Evolutionary conservation across 2,113 vertebrate genomes (phyloP).

Genomic region (Tenebrosternarchus preto): DNA sequence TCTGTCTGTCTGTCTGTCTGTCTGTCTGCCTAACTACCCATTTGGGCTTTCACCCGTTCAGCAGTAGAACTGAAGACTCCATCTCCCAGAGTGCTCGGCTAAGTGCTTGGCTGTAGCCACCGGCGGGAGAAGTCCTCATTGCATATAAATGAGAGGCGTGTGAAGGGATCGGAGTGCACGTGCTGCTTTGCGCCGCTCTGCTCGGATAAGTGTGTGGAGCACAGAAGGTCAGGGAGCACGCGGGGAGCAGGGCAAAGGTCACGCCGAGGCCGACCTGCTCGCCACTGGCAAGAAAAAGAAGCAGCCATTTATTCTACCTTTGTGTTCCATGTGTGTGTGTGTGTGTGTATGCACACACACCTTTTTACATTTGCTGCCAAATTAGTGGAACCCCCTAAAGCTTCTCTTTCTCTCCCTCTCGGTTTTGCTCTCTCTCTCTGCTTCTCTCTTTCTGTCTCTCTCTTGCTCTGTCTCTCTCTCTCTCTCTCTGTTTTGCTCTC

Average conservation of each 20-base stretch:
- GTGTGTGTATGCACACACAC: neutral
- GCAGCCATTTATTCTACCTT: neutral
- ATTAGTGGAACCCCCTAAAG: neutral
- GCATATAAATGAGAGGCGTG: conserved; percentile 76
- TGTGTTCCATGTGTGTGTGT: too few species aligned
- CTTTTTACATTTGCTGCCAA: neutral
- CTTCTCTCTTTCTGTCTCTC: conserved; percentile 30
- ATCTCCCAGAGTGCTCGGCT: conserved; percentile 67
- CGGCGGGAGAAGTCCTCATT: conserved; percentile 69
- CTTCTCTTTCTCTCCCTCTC: conserved; percentile 19
- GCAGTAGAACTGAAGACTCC: conserved; percentile 66
- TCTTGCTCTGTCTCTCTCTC: neutral
- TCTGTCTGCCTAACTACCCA: too few species aligned
- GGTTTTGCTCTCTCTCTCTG: conserved; percentile 67
- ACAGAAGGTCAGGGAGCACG: conserved; percentile 67
- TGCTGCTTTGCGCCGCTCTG: conserved; percentile 57
- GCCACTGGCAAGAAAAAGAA: neutral
- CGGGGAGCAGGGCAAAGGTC: conserved; percentile 28
- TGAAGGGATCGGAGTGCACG: conserved; percentile 72
- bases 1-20: neutral
- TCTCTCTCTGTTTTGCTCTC: neutral
- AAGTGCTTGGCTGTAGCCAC: conserved; percentile 67
- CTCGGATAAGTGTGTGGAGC: conserved; percentile 81
- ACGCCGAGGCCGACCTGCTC: neutral
- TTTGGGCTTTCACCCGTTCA: conserved; percentile 58